Conservation (phyloP, 2,888 invertebrate genomes). For the Tetropium fuscum region DNA sequence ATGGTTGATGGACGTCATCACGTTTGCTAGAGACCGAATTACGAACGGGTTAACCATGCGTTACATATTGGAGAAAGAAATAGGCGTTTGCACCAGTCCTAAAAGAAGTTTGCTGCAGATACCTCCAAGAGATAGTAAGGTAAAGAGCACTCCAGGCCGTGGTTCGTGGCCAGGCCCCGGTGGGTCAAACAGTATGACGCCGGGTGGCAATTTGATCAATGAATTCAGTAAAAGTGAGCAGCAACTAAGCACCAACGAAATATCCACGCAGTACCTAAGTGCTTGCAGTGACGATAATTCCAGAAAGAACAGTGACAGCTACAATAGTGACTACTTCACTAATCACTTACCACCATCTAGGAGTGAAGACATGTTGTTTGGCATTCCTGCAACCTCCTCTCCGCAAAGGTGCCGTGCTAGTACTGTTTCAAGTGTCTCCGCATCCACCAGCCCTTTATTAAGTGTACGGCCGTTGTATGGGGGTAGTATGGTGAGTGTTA, state of each 20-base stretch:
- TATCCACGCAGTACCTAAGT: slow-evolving; percentile 70
- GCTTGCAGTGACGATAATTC: slow-evolving; percentile 65
- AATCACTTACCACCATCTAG: slow-evolving; percentile 79
- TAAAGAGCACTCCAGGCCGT: slow-evolving; percentile 81
- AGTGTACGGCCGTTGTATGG: slow-evolving; percentile 73
- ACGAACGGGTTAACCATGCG: slow-evolving; percentile 60
- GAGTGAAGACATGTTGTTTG: slow-evolving; percentile 80
- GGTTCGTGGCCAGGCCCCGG: slow-evolving; percentile 91
- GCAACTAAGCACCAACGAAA: slow-evolving; percentile 72
- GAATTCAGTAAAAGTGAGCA: slow-evolving; percentile 90
- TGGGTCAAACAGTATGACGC: slow-evolving; percentile 68
- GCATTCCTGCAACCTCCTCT: slow-evolving; percentile 55
- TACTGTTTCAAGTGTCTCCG: slow-evolving; percentile 73
- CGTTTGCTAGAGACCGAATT: slow-evolving; percentile 88
- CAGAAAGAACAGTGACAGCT: slow-evolving; percentile 61
- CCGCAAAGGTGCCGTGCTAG: slow-evolving; percentile 58
- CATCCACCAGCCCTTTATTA: slow-evolving; percentile 78
- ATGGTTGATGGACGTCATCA: slow-evolving; percentile 97
- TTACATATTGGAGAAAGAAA: slow-evolving; percentile 66
- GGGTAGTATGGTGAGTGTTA: slow-evolving; percentile 74
- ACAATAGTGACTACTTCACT: slow-evolving; percentile 59
- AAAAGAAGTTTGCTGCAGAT: slow-evolving; percentile 74
- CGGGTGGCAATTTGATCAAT: slow-evolving; percentile 59
- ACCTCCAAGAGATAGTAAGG: slow-evolving; percentile 79
- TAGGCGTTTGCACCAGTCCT: slow-evolving; percentile 56